Evolutionary conservation across 2,113 vertebrate genomes (phyloP).

Genomic region (mouse (Mus musculus)): DNA sequence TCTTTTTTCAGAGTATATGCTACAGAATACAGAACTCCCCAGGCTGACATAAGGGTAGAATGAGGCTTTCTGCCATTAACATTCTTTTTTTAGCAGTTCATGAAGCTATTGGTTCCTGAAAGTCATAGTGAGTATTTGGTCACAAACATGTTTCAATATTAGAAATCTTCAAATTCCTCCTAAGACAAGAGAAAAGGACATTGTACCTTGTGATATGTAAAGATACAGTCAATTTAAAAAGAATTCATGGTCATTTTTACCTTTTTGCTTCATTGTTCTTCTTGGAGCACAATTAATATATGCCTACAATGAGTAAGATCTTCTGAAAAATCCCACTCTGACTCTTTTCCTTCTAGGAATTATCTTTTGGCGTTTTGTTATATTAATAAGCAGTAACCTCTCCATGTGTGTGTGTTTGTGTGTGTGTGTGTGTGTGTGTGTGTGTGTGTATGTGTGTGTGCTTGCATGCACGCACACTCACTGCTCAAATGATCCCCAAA

Average conservation of each 20-base stretch:
- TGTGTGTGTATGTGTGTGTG: background rate
- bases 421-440: background rate
- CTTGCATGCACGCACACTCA: background rate
- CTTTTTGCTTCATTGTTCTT: background rate
- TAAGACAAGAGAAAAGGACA: background rate
- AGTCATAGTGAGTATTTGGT: background rate
- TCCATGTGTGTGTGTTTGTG: background rate
- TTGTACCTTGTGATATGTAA: background rate
- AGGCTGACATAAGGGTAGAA: too few relatives aligned
- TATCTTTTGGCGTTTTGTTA: background rate
- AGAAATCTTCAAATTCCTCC: background rate
- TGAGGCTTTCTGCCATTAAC: too few relatives aligned
- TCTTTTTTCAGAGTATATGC: background rate
- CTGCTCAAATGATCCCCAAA: background rate
- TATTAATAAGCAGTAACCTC: background rate
- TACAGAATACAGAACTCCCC: background rate
- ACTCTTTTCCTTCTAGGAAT: background rate
- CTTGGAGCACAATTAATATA: background rate
- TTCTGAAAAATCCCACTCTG: background rate
- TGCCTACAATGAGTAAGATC: background rate
- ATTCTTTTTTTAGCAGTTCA: background rate
- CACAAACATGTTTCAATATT: background rate
- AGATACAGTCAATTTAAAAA: background rate
- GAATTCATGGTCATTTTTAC: background rate
- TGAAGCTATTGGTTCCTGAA: background rate